Evolutionary conservation across 2,888 invertebrate genomes (phyloP).

Genomic region (Aphidoletes aphidimyza): DNA sequence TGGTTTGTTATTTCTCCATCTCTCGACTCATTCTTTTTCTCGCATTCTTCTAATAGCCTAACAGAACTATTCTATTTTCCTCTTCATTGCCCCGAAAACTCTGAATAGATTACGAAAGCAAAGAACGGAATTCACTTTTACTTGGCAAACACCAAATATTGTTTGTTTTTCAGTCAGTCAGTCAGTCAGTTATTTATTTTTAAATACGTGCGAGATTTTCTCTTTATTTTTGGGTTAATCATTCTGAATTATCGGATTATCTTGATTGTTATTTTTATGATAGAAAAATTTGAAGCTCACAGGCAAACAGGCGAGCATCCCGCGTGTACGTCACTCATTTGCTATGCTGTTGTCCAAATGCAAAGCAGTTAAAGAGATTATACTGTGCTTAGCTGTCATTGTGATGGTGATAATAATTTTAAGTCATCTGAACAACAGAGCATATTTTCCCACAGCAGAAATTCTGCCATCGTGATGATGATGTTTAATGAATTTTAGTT

Average conservation of each 20-base stretch:
- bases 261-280: constrained; percentile 51
- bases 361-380: constrained; percentile 13
- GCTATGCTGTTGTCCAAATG: not conserved
- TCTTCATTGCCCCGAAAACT: not conserved
- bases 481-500: not conserved
- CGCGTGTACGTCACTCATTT: no score
- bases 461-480: not conserved
- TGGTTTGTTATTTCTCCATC: no score
- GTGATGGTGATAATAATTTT: constrained; percentile 11
- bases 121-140: no score
- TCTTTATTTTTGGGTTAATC: constrained; percentile 14
- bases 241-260: constrained; percentile 26
- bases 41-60: not conserved
- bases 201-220: not conserved
- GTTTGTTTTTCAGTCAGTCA: no score
- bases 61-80: not conserved
- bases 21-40: not conserved
- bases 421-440: not conserved
- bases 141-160: no score
- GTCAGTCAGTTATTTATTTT: no score
- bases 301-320: not conserved
- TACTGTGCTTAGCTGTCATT: no score
- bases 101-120: constrained; percentile 12
- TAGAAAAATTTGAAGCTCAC: not conserved
- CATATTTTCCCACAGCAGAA: not conserved